Base-by-base conservation (phyloP, 2,113 vertebrate genomes). In the Spermophilus dauricus region DNA sequence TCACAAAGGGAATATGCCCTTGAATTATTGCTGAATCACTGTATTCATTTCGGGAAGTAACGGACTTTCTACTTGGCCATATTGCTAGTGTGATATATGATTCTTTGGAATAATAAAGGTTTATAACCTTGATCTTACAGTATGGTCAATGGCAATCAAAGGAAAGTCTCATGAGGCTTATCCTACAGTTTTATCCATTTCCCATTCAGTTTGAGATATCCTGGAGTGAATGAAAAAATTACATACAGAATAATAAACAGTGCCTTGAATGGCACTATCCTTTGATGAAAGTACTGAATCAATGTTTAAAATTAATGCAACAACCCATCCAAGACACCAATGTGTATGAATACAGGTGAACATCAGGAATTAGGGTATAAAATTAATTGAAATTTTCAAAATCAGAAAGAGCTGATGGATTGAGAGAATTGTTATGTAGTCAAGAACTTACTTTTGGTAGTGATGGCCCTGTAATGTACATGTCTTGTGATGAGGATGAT, bases 351-450 rank as follows among this genome's bases (percentile, higher is more conserved):
- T 75, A 58, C 2, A 45, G 26, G 8, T 22, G 72, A 93, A 58
- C 16, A 70, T 48, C 70, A 2, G 5, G 8, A 85, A 84, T 75
- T 69, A 30, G 30, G 48, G 2, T 73, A 67, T 93, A 6, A 86
- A 72, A 93, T 48, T 39, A n/a, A 5, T 48, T 67, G 13, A 93
- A 84, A 76, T 32, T 67, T 96, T 92, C 58, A 95, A 20, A 78
- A 37, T 65, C 2, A 30, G 22, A 26, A 84, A 80, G 11, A 73
- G 9, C 5, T 67, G 30, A 32, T 51, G 84, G 53, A 2, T 45
- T 10, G 9, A 93, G 24, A 28, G 20, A 39, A n/a, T 48, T 87
- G 12, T 82, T 70, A 61, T 9, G 39, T 48, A 42, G 32, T 58
- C 4, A 65, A 84, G 32, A 20, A 93, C 26, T 90, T 24, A 34